Evolutionary conservation across 92 coral and sea anemone genomes (phyloP).

Genomic region (Galaxea fascicularis): DNA sequence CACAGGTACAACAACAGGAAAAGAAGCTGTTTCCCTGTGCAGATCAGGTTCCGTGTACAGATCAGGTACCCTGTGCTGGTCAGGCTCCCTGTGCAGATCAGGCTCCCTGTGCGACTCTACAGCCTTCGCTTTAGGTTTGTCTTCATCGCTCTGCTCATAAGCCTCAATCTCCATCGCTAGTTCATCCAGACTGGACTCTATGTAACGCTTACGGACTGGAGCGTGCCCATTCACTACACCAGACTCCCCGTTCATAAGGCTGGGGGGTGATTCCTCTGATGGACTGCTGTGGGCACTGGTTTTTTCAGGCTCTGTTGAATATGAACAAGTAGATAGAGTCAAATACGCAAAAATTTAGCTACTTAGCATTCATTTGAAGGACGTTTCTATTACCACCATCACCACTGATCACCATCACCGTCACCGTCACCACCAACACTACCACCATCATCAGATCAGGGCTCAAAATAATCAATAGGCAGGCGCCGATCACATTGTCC

Average conservation of each 20-base stretch:
- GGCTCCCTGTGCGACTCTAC: not conserved
- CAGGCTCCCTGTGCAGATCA: not conserved
- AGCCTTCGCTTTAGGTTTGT: constrained; percentile 13
- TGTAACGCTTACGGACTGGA: constrained; percentile 67
- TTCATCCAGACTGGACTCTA: constrained; percentile 89
- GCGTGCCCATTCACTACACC: constrained; percentile 55
- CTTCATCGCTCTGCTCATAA: constrained; percentile 69
- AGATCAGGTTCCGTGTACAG: not conserved
- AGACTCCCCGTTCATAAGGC: constrained; percentile 21
- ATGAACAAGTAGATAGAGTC: not conserved
- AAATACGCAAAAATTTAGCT: not conserved
- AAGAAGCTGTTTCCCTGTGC: not conserved
- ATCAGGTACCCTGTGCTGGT: too few relatives aligned
- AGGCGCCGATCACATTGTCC: too few relatives aligned
- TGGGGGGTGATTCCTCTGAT: constrained; percentile 35
- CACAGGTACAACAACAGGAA: constrained; percentile 8
- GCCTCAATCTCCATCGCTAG: constrained; percentile 88
- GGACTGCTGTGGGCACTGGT: constrained; percentile 53
- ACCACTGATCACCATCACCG: too few relatives aligned
- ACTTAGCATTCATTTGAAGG: not conserved
- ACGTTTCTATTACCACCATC: not conserved
- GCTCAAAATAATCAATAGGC: too few relatives aligned
- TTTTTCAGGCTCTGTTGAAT: constrained; percentile 13
- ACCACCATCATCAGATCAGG: too few relatives aligned
- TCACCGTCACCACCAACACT: too few relatives aligned